Evolutionary conservation across 2,888 invertebrate species (phyloP), one percentile per base, ranked within the genome.

Genomic region (Electrophaes corylata): DNA sequence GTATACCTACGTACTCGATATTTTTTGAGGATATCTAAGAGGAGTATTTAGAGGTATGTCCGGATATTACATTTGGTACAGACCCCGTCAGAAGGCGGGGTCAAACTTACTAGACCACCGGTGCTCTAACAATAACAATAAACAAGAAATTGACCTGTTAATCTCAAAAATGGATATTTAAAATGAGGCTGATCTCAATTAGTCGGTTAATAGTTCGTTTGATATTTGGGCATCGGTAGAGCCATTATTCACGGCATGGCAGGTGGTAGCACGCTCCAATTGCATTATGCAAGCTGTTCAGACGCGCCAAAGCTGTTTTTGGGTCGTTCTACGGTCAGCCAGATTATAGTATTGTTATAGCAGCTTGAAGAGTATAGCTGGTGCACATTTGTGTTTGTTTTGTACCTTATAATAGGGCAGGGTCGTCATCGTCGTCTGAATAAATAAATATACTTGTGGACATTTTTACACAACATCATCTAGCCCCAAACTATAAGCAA

Each of bases 221-320:
- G 64, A 52, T 62, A 58, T 62, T 65, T 65, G 66, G 62, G 63
- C 58, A 58, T 47, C 57, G 65, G 53, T 52, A 55, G 54, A 46
- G 69, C 69, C 70, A 75, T 78, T 77, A 77, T 78, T 76, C 72
- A 72, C 70, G 66, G 70, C 71, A 68, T 68, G 75, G 80, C 83
- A 84, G 82, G 82, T 81, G 82, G 78, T 75, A 71, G 74, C 73
- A 80, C 76, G 85, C 79, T 83, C 86, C 81, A 84, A 85, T 87
- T 87, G 83, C 83, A 86, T 85, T 84, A 84, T 77, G 79, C 80
- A 83, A 83, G 81, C 80, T 78, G 71, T 59, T 64, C 64, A 51
- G 74, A 72, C 71, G 69, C 73, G 71, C 69, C 69, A 75, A 81
- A 79, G 81, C 78, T 78, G 81, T 81, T 84, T 87, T 82, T 79